Base-by-base conservation (phyloP, 2,113 vertebrate species). In the Paraplagusia blochii region DNA sequence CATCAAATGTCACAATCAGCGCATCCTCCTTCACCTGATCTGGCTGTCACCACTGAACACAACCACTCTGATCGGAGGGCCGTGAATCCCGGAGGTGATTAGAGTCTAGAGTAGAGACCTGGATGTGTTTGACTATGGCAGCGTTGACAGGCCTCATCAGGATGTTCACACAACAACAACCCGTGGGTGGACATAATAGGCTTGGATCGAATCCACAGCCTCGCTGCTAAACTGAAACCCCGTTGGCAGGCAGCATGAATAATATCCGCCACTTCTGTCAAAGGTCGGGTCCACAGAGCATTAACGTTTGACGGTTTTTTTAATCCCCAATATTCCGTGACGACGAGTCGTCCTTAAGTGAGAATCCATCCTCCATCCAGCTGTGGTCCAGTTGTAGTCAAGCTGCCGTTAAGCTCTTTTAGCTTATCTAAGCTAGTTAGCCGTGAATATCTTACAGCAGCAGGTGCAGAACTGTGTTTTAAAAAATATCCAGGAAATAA, bases 391-490 rank as follows among this genome's bases (percentile, higher is more conserved):
- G 81, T 57, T 69, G 50, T 58, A 65, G 22, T 14, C 39, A 15
- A 52, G 44, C 55, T 61, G 44, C 55, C 58, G 38, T 43, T 22
- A 51, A 52, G 54, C 55, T 62, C 64, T 33, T 68, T 80, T 85
- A 83, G 82, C 80, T 53, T 13, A 35, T 44, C 47, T 70, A 84
- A 86, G 83, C 84, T 53, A 33, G 69, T 58, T 86, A 85, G 82
- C 83, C 29, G 44, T 19, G 52, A 72, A 40, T 11, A 29, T 29
- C 22, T 29, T 68, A 5, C 61, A 66, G 69, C 68, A 76, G 84
- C 80, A 83, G 84, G 84, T 88, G 46, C 53, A 66, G 75, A 77
- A 79, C 64, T 33, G 53, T 12, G 16, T 33, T 40, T 9, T 8
- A 49, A 45, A 50, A 0, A 53, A 46, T 16, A n/a, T 12, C 44